These are phyloP conservation scores for Rhyacophila brunnea DNA, from an alignment of 1,140 invertebrate species.

Conservation along the genomic window DNA sequence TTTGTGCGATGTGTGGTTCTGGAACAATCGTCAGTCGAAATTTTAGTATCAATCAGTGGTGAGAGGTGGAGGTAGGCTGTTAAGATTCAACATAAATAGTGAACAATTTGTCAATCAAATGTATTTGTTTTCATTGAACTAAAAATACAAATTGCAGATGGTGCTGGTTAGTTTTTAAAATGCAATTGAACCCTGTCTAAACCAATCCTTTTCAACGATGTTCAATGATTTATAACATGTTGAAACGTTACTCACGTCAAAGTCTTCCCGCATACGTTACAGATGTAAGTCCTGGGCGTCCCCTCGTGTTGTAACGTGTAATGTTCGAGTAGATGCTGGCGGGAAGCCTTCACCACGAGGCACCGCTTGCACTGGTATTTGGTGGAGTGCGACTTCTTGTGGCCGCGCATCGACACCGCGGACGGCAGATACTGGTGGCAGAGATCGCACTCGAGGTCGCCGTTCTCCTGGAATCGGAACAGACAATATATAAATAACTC, in stretches of 20 bases:
- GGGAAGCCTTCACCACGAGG: constrained; percentile 39
- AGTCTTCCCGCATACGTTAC: constrained; percentile 41
- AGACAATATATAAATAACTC: background rate
- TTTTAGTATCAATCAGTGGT: no score
- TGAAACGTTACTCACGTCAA: constrained; percentile 25
- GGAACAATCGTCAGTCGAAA: no score
- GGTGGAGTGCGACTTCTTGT: constrained; percentile 49
- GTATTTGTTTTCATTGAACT: no score
- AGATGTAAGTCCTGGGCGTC: constrained; percentile 39
- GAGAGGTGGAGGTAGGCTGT: no score
- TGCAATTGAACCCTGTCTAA: no score
- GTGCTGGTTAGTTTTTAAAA: no score
- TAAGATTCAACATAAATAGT: no score
- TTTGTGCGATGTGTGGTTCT: no score
- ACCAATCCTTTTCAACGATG: no score
- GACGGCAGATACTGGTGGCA: constrained; percentile 46
- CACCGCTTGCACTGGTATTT: constrained; percentile 52
- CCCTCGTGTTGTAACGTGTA: constrained; percentile 42
- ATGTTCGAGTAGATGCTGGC: constrained; percentile 48
- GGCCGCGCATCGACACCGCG: constrained; percentile 44
- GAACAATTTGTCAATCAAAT: no score
- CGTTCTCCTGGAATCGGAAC: constrained; percentile 40
- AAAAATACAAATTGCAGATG: no score
- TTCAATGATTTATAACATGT: no score
- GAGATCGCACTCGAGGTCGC: constrained; percentile 41